Base-by-base conservation (phyloP, 1,140 invertebrate genomes). In the Caenorhabditis inopinata region DNA sequence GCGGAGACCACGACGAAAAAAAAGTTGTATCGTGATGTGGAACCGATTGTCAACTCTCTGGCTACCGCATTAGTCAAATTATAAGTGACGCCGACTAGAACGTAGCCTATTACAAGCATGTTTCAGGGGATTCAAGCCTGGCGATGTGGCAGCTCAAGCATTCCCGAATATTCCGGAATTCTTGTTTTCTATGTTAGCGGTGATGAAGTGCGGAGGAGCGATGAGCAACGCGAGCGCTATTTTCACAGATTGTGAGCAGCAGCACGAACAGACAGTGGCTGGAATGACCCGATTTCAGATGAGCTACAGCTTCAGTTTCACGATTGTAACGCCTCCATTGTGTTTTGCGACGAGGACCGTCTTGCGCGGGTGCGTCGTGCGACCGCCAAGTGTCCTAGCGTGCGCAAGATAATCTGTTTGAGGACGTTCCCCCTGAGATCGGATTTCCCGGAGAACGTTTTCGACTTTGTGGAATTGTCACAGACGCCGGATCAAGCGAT, bases 311-410 rank as follows among this genome's bases (percentile, higher is more conserved):
- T 83, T 18, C 83, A 83, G 42, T 83, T 83, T 21, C 27, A 6
- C 12, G 83, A 83, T 32, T 83, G 62, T 0, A 79, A 83, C 23
- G 27, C 68, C 21, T 25, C 32, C 0, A 76, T 83, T n/a, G 51
- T 83, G 6, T 73, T 83, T 14, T 83, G 82, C 1, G 49, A 74
- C 7, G 78, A 83, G 16, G 68, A 76, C n/a, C 90, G 42, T 29
- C 38, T 49, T 74, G 46, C 32, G 2, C 38, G 81, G 32, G 38
- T 74, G 45, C 62, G 23, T 35, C 29, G 73, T 45, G 35, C 75
- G 16, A 78, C 49, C 23, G 51, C 74, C n/a, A 81, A 82, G 27
- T 85, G 81, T 62, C 84, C 78, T 14, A 38, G 32, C 16, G 35
- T 87, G 14, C 45, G 47, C 9, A 47, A 75, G 23, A 49, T 49